Base-by-base conservation (phyloP, 2,797 vertebrate genomes). In the Phrynocephalus guinanensis region DNA sequence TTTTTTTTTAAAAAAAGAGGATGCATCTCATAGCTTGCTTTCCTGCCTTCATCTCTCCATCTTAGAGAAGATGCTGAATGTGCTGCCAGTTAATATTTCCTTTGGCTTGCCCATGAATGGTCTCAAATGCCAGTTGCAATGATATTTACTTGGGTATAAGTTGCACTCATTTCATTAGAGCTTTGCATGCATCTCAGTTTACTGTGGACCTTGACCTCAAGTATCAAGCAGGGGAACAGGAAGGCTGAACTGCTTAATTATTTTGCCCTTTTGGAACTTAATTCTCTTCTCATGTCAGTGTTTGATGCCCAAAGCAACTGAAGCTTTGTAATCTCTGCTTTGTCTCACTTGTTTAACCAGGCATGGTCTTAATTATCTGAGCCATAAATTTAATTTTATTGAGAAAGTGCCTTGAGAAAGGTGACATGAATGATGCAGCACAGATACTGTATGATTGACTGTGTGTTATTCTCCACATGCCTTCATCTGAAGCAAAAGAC, bases 341-440 rank as follows among this genome's bases (percentile, higher is more conserved):
- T 38, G 79, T 84, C 88, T 93, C 82, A 56, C 92, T 88, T 95
- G 82, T 92, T 91, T 93, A 93, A 93, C 73, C 72, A 89, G 26
- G 79, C 84, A 90, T 82, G 26, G n/a, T 83, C 82, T 88, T 92
- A 91, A 85, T 95, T 93, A 91, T 73, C 5, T 26, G 87, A 91
- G 38, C 85, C 66, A 44, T 66, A 93, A 90, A 88, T 92, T 85
- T 90, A 87, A 92, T 85, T 91, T 88, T 85, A 38, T 92, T 86
- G 24, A 68, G 77, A 91, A 63, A 93, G 87, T 81, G 50, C 24
- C 89, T 86, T 88, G 67, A 83, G 67, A 92, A 78, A 75, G n/a
- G 24, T 0, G 15, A 86, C 83, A 79, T 33, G 8, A 82, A 84
- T 89, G 88, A 86, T 88, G 80, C 89, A 86, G 79, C 73, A 30